phyloP scores from a whole-genome alignment of 2,113 vertebrate genomes.

The Lipotes vexillifer region DNA sequence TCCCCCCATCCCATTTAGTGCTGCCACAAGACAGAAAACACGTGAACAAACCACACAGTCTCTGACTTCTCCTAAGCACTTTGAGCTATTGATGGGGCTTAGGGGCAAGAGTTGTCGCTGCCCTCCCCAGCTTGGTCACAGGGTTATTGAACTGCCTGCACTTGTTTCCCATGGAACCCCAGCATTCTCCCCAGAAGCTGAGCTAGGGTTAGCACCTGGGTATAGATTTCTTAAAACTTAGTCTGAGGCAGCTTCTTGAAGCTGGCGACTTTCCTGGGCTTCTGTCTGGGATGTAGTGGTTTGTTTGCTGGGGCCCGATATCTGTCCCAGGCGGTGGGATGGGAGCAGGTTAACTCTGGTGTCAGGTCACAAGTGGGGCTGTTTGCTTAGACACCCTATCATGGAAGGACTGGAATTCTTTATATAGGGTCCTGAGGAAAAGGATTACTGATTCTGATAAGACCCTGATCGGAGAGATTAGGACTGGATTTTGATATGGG shows the following conservation, averaged over 20 bases:
- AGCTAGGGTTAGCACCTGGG: slow-evolving; percentile 21
- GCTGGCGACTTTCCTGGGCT: not conserved
- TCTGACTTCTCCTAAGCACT: slow-evolving; percentile 64
- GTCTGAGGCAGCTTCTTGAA: slow-evolving; percentile 20
- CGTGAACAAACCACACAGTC: slow-evolving; percentile 25
- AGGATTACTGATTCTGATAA: not conserved
- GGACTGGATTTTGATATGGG: slow-evolving; percentile 29
- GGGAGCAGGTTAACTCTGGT: slow-evolving; percentile 47
- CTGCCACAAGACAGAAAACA: slow-evolving; percentile 49
- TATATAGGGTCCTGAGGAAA: not conserved
- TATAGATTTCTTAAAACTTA: slow-evolving; percentile 34
- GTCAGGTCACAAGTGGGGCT: not conserved
- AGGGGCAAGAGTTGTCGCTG: slow-evolving; percentile 2
- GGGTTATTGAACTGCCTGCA: slow-evolving; percentile 59
- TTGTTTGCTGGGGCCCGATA: not conserved
- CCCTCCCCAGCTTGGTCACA: slow-evolving; percentile 48
- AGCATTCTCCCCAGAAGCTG: not conserved
- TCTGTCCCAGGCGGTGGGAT: not conserved
- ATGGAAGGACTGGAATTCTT: slow-evolving; percentile 14
- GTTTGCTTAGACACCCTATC: not conserved
- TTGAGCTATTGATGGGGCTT: slow-evolving; percentile 50
- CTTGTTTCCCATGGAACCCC: slow-evolving; percentile 9
- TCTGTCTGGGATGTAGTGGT: not conserved
- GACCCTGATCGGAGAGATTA: slow-evolving; percentile 9
- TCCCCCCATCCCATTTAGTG: not conserved